Evolutionary conservation across 2,888 invertebrate species (phyloP).

Genomic region (Ennomos quercinarius): DNA sequence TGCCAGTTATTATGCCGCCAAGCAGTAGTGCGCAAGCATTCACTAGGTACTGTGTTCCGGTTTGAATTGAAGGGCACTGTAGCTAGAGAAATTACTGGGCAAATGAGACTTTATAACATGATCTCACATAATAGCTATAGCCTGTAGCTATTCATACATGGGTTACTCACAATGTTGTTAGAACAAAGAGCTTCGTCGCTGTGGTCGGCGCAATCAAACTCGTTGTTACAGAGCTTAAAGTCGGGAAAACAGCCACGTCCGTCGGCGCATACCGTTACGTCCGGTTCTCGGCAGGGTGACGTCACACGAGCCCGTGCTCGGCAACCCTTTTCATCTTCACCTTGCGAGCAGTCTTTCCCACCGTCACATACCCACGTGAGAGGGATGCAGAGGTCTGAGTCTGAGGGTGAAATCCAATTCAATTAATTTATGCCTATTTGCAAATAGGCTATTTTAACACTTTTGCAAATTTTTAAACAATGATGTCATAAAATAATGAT

Average conservation of each 20-base stretch:
- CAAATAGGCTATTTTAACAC: too few species aligned
- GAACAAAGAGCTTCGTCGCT: slow-evolving; percentile 88
- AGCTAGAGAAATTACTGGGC: too few species aligned
- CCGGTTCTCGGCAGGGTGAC: slow-evolving; percentile 71
- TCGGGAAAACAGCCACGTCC: slow-evolving; percentile 87
- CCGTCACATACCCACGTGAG: slow-evolving; percentile 92
- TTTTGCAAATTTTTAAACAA: too few species aligned
- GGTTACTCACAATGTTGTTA: slow-evolving; percentile 40
- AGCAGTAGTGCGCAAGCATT: too few species aligned
- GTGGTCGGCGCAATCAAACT: slow-evolving; percentile 88
- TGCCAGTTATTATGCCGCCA: too few species aligned
- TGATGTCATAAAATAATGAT: too few species aligned
- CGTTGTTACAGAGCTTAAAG: slow-evolving; percentile 91
- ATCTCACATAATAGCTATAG: too few species aligned
- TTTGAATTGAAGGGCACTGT: too few species aligned
- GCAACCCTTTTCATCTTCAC: slow-evolving; percentile 89
- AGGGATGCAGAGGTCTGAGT: slow-evolving; percentile 90
- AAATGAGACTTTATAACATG: too few species aligned
- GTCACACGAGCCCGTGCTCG: slow-evolving; percentile 39
- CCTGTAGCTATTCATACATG: too few species aligned
- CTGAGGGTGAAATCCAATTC: slow-evolving; percentile 28
- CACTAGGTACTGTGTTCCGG: too few species aligned
- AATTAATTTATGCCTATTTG: too few species aligned
- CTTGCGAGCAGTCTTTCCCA: slow-evolving; percentile 91
- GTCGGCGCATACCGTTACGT: slow-evolving; percentile 87